Evolutionary conservation across 2,888 invertebrate species (phyloP), one percentile per base, ranked within the genome.

Genomic region (Drosophila mercatorum): DNA sequence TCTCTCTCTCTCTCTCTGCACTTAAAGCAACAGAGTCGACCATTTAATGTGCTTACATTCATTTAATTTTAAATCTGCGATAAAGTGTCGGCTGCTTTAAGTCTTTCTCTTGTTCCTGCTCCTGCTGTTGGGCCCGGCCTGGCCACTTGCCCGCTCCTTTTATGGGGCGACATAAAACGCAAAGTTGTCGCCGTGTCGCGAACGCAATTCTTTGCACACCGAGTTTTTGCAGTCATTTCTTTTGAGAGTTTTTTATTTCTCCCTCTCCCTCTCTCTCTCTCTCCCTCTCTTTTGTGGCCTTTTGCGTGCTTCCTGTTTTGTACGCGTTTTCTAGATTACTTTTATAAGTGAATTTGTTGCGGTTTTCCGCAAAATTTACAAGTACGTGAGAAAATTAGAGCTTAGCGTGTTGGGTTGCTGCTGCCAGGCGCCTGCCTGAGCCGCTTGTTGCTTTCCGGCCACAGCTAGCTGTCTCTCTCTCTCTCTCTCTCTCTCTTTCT

Each of bases 351-450:
- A 86, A 86, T 86, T 86, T 86, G 86, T 86, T 86, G 86, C 86
- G 86, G 86, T 86, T 86, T 86, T 86, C 86, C 86, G 86, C 86
- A 88, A 86, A 86, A 88, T 86, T 86, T 86, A 86, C 89, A 88
- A 86, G 86, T 86, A 86, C 86, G 86, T 86, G 86, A 86, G 86
- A 86, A 88, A 86, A 86, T 86, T 86, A 86, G 89, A 83, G 86
- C 87, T 86, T 86, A 84, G 84, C 84, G 81, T 72, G 70, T 72
- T 70, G 67, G 61, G 47, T 56, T 41, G 46, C 22, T 28, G 28
- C 28, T 28, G 28, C 28, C 28, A 28, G 28, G 28, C 28, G 28
- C 4, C 28, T 2, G 55, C 52, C 71, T 62, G 70, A 75, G 80
- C 65, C 80, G 82, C 82, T 82, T 82, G 82, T 83, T 83, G 82